Base-by-base conservation (phyloP, 2,113 vertebrate species). In the Tupaia chinensis region DNA sequence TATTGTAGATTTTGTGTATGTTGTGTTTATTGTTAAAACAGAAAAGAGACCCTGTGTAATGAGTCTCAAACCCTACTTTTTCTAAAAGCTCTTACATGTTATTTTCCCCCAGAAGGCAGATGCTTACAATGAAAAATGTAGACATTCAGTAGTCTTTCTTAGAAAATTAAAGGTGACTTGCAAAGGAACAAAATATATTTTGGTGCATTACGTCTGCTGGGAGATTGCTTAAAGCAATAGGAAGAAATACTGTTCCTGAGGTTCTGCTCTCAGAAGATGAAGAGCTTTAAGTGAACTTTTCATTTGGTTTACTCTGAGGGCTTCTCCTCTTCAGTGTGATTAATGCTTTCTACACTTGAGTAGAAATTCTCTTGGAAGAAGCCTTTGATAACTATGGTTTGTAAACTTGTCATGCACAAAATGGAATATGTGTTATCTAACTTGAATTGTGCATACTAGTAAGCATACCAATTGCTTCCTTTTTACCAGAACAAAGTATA, bases 111-210 rank as follows among this genome's bases (percentile, higher is more conserved):
- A 73, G 73, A 86, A 91, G 29, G 25, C 66, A 92, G 13, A 82
- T 7, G 8, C 27, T 88, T 72, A 73, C 32, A 61, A 19, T 66
- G 56, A 87, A 96, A 94, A 92, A 87, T 73, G 11, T 16, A 69
- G 32, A 85, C 15, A 89, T 58, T 94, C 76, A 92, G 61, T 86
- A 95, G 68, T 78, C 19, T 76, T 81, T 72, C 25, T 94, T 95
- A 63, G 69, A 92, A 95, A 94, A 95, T 78, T 87, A 73, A 94
- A 94, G 80, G 32, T 92, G 58, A 78, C 79, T 89, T 73, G 9
- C 32, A 95, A 95, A 94, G 53, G 82, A 78, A 61, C 3, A 44
- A 89, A 68, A 73, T 78, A 63, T 66, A 61, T 86, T 89, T 84
- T 56, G n/a, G 58, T 54, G 27, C 27, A 81, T 95, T 95, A 29